Evolutionary conservation across 2,888 invertebrate genomes (phyloP).

Genomic region (Mythimna ferrago): DNA sequence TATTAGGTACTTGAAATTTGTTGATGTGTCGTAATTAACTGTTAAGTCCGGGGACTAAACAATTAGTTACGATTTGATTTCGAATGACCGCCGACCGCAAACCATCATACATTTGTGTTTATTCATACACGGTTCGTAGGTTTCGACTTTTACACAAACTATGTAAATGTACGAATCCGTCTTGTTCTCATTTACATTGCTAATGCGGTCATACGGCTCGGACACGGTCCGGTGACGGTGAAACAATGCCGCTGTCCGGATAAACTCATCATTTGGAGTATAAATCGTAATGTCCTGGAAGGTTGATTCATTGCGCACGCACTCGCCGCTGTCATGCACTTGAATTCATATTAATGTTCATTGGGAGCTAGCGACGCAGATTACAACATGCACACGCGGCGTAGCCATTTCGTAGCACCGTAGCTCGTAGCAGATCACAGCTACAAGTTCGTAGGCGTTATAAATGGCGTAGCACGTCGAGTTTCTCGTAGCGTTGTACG

Average conservation of each 20-base stretch:
- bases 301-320: conserved; percentile 51
- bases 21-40: not conserved
- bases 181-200: conserved; percentile 67
- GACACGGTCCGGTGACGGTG: conserved; percentile 38
- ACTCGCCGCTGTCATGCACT: conserved; percentile 36
- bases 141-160: conserved; percentile 61
- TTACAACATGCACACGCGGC: conserved; percentile 15
- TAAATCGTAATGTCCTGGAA: conserved; percentile 50
- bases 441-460: conserved; percentile 55
- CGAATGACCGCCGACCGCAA: conserved; percentile 1
- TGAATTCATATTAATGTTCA: conserved; percentile 42
- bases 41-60: not conserved
- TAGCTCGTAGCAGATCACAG: conserved; percentile 55
- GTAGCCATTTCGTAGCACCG: conserved; percentile 39
- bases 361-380: conserved; percentile 33
- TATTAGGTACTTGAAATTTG: not conserved
- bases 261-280: conserved; percentile 60
- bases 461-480: conserved; percentile 52
- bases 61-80: conserved; percentile 5
- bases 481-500: conserved; percentile 30
- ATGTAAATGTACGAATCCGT: conserved; percentile 62
- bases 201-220: conserved; percentile 57
- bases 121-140: conserved; percentile 32
- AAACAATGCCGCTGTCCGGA: conserved; percentile 58
- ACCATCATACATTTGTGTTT: conserved; percentile 22